Evolutionary conservation across 2,113 vertebrate species (phyloP).

Genomic region (Archocentrus centrarchus): DNA sequence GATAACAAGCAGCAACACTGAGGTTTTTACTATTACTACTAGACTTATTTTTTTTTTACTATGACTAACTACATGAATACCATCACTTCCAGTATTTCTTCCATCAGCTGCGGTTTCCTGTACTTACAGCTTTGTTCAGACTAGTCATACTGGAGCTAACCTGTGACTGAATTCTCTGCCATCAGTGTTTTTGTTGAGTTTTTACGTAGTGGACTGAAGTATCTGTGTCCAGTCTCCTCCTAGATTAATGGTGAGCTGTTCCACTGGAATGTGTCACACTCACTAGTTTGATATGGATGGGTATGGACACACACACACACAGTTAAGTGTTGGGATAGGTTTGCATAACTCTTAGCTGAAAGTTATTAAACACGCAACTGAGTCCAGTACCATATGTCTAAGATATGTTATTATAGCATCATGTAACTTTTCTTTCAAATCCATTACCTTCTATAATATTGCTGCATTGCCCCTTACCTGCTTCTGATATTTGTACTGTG

Average conservation of each 20-base stretch:
- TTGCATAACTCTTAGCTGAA: conserved; percentile 20
- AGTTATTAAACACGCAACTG: conserved; percentile 19
- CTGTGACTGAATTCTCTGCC: background rate
- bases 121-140: background rate
- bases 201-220: conserved; percentile 43
- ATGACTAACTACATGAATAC: background rate
- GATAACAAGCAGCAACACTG: background rate
- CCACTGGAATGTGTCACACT: conserved; percentile 64
- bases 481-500: background rate
- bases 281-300: conserved; percentile 51
- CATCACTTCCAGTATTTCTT: conserved; percentile 19
- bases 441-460: background rate
- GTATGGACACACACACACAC: background rate
- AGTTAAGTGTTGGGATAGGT: conserved; percentile 21
- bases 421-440: background rate
- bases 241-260: conserved; percentile 53
- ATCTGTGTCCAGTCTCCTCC: conserved; percentile 54
- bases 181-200: conserved; percentile 42
- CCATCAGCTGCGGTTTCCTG: background rate
- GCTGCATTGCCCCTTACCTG: background rate
- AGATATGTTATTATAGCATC: background rate
- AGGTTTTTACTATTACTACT: background rate
- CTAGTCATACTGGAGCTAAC: background rate
- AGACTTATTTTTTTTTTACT: background rate
- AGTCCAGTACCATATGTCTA: background rate